Evolutionary conservation across 2,113 vertebrate genomes (phyloP).

Genomic region (Scopus umbretta): DNA sequence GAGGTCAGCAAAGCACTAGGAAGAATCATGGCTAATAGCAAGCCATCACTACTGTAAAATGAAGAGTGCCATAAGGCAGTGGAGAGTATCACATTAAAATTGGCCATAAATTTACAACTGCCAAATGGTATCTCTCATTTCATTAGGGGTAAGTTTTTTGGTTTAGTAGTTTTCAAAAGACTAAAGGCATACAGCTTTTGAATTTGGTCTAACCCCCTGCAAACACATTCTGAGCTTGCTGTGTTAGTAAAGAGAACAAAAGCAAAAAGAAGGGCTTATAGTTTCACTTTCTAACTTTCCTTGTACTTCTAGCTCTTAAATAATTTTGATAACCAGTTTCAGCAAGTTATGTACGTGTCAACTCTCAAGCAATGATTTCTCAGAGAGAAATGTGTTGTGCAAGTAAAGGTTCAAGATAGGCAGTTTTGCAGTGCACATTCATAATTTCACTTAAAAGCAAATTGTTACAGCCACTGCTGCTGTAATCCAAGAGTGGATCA

Average conservation of each 20-base stretch:
- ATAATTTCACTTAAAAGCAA: not conserved
- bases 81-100: not conserved
- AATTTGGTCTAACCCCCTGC: not conserved
- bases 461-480: not conserved
- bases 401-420: too few species aligned
- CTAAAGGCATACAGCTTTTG: not conserved
- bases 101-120: not conserved
- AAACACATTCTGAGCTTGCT: not conserved
- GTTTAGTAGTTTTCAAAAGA: not conserved
- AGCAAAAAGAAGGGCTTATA: not conserved
- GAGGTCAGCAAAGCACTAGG: not conserved
- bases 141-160: not conserved
- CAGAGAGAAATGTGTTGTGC: not conserved
- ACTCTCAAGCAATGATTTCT: not conserved
- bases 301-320: not conserved
- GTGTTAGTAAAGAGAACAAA: not conserved
- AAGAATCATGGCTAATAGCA: not conserved
- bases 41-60: not conserved
- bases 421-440: not conserved
- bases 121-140: not conserved
- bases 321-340: not conserved
- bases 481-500: not conserved
- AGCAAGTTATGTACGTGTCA: rapidly evolving
- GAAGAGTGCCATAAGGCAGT: not conserved
- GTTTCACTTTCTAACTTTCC: not conserved